phyloP scores from a whole-genome alignment of 30 jellyfish, hydroid and myxozoan genomes.

The Phacellophora camtschatica region DNA sequence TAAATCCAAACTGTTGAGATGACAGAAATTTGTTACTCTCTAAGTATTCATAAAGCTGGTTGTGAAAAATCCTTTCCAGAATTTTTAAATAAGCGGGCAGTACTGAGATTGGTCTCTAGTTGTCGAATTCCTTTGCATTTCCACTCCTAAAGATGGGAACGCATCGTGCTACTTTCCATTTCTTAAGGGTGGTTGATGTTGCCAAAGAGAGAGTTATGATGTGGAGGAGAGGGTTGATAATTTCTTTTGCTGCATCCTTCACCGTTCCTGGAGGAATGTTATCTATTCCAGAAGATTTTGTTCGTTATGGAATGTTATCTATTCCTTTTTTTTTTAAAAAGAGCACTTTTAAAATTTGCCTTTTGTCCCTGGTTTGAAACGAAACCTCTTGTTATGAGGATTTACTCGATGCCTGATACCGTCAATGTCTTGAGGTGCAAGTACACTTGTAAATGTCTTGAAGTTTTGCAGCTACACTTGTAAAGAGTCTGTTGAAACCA shows the following conservation, averaged over 20 bases:
- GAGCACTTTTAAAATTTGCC: conserved; percentile 27
- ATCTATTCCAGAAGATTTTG: conserved; percentile 41
- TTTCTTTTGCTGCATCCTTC: conserved; percentile 44
- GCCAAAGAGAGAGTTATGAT: background rate
- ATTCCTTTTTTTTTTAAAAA: background rate
- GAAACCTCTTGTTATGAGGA: background rate
- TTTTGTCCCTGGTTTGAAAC: conserved; percentile 19
- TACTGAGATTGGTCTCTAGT: conserved; percentile 37
- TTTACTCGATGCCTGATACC: background rate
- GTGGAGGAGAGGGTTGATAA: conserved; percentile 33
- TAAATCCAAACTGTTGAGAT: conserved; percentile 32
- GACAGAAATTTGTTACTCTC: conserved; percentile 17
- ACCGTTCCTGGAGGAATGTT: conserved; percentile 20
- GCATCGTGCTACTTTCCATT: conserved; percentile 8
- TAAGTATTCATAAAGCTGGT: conserved; percentile 17
- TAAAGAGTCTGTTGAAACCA: conserved; percentile 22
- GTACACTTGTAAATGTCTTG: background rate
- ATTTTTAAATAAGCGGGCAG: conserved; percentile 30
- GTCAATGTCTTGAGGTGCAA: background rate
- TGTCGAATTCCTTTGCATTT: background rate
- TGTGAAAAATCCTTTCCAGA: conserved; percentile 15
- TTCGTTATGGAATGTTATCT: no score
- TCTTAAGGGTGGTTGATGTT: conserved; percentile 22
- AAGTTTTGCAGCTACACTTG: conserved; percentile 37
- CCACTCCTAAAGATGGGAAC: conserved; percentile 30